A percentile compares a stretch with the other conserved stretches of the same genome.
These are phyloP conservation scores for Chiloscyllium plagiosum DNA, from an alignment of 2,113 vertebrate genomes.

Conservation along the genomic window DNA sequence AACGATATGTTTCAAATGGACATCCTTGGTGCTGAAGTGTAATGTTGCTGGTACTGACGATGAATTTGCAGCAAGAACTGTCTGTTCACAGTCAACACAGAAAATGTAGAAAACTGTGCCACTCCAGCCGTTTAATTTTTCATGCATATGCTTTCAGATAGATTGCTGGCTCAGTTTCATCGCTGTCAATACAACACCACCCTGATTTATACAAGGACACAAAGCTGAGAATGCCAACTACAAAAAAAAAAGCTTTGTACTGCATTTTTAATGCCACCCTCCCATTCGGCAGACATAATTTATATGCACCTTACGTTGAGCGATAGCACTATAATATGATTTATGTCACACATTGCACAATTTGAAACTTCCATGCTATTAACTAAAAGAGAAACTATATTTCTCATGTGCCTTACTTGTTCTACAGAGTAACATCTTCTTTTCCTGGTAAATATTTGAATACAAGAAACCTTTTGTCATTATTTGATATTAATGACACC, in stretches of 20 bases:
- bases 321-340: background rate
- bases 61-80: background rate
- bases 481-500: background rate
- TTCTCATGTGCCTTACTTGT: background rate
- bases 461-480: background rate
- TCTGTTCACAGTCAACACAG: background rate
- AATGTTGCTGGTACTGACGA: background rate
- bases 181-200: slow-evolving; percentile 19
- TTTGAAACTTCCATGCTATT: slow-evolving; percentile 17
- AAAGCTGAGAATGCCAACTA: slow-evolving; percentile 7
- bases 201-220: slow-evolving; percentile 36
- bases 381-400: background rate
- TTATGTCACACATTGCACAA: slow-evolving; percentile 16
- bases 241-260: background rate
- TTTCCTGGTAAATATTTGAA: slow-evolving; percentile 5
- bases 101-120: background rate
- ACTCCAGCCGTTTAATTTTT: background rate
- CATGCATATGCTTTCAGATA: background rate
- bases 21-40: background rate
- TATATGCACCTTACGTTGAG: background rate
- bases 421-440: background rate
- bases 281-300: background rate
- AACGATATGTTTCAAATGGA: background rate
- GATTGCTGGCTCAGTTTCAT: slow-evolving; percentile 21
- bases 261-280: slow-evolving; percentile 13